phyloP scores from a whole-genome alignment of 2,113 vertebrate genomes.

The Labrus mixtus region DNA sequence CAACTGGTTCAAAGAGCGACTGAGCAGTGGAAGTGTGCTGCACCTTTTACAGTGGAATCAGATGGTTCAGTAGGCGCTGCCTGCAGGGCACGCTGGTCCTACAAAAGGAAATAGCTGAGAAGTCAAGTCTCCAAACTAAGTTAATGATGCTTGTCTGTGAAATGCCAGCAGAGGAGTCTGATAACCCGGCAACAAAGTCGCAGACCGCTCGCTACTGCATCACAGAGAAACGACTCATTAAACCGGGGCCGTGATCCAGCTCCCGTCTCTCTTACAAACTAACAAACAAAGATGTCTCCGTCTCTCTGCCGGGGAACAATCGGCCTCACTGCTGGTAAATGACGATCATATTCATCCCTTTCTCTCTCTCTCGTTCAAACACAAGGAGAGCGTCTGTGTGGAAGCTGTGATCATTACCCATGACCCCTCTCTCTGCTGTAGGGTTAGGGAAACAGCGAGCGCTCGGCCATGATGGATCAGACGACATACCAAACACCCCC shows the following conservation, averaged over 20 bases:
- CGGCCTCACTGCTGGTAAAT: constrained; percentile 44
- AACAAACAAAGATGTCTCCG: constrained; percentile 60
- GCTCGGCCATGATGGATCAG: constrained; percentile 64
- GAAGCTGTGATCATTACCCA: constrained; percentile 48
- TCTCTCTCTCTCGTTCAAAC: constrained; percentile 9
- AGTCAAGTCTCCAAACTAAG: constrained; percentile 34
- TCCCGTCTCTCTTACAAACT: constrained; percentile 21
- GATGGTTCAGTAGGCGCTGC: constrained; percentile 20
- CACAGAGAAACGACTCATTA: constrained; percentile 64
- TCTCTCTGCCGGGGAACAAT: constrained; percentile 34
- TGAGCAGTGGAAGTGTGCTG: background rate
- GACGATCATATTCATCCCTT: constrained; percentile 47
- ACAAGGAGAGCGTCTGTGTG: constrained; percentile 21
- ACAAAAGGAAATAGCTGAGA: constrained; percentile 67
- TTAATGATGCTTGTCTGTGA: constrained; percentile 69
- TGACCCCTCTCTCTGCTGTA: constrained; percentile 50
- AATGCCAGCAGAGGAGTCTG: constrained; percentile 51
- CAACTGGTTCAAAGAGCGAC: background rate
- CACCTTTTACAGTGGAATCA: constrained; percentile 30
- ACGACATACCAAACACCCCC: constrained; percentile 66
- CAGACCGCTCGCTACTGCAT: constrained; percentile 28
- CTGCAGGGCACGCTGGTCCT: constrained; percentile 26
- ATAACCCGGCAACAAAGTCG: constrained; percentile 66
- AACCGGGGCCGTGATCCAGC: constrained; percentile 54
- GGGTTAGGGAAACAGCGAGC: constrained; percentile 65